A percentile compares a stretch with the other conserved stretches of the same genome.
phyloP scores from a whole-genome alignment of 92 coral and sea anemone species.

The Porites rus region DNA sequence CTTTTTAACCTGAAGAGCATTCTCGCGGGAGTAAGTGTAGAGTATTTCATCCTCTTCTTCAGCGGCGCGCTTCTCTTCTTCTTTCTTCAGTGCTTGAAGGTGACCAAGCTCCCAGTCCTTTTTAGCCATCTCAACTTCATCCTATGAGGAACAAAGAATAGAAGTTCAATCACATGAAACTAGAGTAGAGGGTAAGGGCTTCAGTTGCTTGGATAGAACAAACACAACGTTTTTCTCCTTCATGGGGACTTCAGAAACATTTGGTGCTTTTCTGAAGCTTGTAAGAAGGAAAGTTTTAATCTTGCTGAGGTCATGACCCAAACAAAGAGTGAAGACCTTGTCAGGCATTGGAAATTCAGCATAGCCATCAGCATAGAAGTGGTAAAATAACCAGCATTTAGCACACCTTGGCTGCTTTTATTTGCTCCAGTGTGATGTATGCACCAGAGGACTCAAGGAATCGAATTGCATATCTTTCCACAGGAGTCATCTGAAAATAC shows the following conservation, averaged over 20 bases:
- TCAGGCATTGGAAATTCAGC: constrained; percentile 90
- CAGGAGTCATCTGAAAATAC: constrained; percentile 81
- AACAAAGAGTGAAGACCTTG: constrained; percentile 70
- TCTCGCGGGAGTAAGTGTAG: constrained; percentile 92
- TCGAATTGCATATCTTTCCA: constrained; percentile 94
- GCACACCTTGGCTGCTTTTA: constrained; percentile 87
- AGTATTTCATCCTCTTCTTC: constrained; percentile 95
- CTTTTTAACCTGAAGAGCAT: constrained; percentile 98
- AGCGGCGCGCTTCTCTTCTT: constrained; percentile 95
- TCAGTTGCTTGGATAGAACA: background rate
- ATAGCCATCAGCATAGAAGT: background rate
- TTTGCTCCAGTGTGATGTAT: constrained; percentile 90
- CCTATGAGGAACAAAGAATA: constrained; percentile 47
- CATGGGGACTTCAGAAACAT: constrained; percentile 61
- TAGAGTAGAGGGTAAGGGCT: background rate
- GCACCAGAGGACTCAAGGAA: constrained; percentile 91
- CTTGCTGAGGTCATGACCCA: constrained; percentile 86
- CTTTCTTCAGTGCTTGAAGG: constrained; percentile 87
- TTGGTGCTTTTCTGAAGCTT: constrained; percentile 50
- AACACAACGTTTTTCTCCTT: constrained; percentile 35
- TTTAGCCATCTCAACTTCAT: constrained; percentile 92
- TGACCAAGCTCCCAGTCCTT: constrained; percentile 99
- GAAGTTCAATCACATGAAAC: no score
- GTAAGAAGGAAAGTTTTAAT: constrained; percentile 47
- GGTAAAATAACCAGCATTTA: background rate